Evolutionary conservation across 2,888 invertebrate genomes (phyloP), one percentile per base, ranked within the genome.

Genomic region (Lymantria monacha): DNA sequence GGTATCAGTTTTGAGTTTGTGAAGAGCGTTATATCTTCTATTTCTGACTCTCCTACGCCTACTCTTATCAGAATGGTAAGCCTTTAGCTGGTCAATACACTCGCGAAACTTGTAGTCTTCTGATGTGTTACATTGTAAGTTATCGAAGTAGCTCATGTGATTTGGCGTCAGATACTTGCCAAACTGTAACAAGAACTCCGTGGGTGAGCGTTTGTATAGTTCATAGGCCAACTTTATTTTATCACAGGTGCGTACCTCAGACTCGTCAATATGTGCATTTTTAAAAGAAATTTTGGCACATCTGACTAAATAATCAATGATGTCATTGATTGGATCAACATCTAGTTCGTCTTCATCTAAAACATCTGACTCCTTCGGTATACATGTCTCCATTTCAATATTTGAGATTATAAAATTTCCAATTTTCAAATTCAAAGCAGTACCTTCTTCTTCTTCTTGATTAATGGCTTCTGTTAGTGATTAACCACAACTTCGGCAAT

Each of bases 201-300:
- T 88, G 11, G 95, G 94, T 68, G 94, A 96, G 59, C 93, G 92
- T 11, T 91, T 78, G 55, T 95, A 94, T 9, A 96, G 74, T 13
- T 94, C 88, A 45, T 83, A 77, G 0, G 96, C 96, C 60, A 96
- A 94, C 63, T 91, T 78, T 64, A 92, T 87, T 85, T 97, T 97
- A 66, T 97, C 95, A 13, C 84, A 76, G 0, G 90, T 81, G 7
- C 93, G 93, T 45, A 97, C 78, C 72, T 97, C 97, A 0, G 93
- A 93, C 78, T 97, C 96, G 69, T 94, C 94, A 45, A 94, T 91
- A 81, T 97, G 97, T 75, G 97, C 96, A 71, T 95, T 96, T 87
- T 96, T 96, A 69, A 97, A 97, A 58, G 94, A 92, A 41, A 94
- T 93, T 54, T 92, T 92, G 43, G 92, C 90, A 69, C 93, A 93